phyloP scores from a whole-genome alignment of 2,797 vertebrate genomes.

The Sebastes ruberrimus region DNA sequence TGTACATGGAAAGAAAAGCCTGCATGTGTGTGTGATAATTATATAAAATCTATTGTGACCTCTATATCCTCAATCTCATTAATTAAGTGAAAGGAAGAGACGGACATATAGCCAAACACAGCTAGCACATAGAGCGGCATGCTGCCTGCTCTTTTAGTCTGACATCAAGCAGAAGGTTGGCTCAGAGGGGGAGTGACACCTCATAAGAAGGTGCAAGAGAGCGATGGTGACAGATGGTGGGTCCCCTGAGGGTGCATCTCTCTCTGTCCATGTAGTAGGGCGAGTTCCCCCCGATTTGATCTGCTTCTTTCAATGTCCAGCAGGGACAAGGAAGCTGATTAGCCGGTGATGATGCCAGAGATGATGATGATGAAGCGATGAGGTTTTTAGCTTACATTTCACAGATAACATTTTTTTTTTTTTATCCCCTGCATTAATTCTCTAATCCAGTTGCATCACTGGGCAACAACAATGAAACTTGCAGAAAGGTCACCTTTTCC shows the following conservation, averaged over 20 bases:
- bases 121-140: slow-evolving; percentile 15
- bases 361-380: slow-evolving; percentile 22
- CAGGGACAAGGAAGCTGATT: slow-evolving; percentile 45
- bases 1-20: not conserved
- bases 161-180: slow-evolving; percentile 62
- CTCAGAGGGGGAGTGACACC: slow-evolving; percentile 43
- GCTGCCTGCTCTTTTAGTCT: slow-evolving; percentile 46
- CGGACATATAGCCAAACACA: not conserved
- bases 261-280: not conserved
- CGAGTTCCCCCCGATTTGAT: slow-evolving; percentile 36
- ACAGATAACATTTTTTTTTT: slow-evolving; percentile 53
- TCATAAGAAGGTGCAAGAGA: slow-evolving; percentile 60
- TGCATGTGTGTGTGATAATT: not conserved
- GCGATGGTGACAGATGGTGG: slow-evolving; percentile 62
- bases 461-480: slow-evolving; percentile 67
- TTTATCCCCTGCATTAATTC: slow-evolving; percentile 62
- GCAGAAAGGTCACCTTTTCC: slow-evolving; percentile 73
- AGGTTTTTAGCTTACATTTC: slow-evolving; percentile 46
- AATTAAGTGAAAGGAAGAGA: slow-evolving; percentile 13
- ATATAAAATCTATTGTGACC: not conserved
- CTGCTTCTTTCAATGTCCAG: slow-evolving; percentile 47
- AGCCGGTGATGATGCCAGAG: slow-evolving; percentile 6
- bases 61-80: slow-evolving; percentile 9
- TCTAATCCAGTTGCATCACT: slow-evolving; percentile 75
- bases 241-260: slow-evolving; percentile 39